phyloP scores from a whole-genome alignment of 1,140 invertebrate genomes.

The Tachypleus tridentatus region DNA sequence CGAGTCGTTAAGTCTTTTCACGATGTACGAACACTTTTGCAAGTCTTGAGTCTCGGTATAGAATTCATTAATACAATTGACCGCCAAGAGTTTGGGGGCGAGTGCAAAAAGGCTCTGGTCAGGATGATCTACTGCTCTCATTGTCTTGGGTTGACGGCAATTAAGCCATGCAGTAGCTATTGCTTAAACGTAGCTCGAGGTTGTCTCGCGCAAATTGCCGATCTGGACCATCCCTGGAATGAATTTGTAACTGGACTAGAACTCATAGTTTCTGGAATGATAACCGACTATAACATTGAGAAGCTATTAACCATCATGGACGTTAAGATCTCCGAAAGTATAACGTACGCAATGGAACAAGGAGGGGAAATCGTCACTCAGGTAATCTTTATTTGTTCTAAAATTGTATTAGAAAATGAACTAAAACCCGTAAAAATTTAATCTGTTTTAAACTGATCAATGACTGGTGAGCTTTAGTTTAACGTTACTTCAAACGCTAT shows the following conservation, averaged over 20 bases:
- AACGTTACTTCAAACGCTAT: no score
- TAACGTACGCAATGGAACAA: slow-evolving; percentile 77
- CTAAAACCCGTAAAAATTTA: no score
- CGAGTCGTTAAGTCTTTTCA: slow-evolving; percentile 58
- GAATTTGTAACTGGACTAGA: slow-evolving; percentile 64
- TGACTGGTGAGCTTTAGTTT: no score
- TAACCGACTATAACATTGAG: slow-evolving; percentile 55
- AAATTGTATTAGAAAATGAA: no score
- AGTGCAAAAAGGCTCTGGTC: slow-evolving; percentile 57
- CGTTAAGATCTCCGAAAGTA: slow-evolving; percentile 69
- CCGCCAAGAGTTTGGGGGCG: slow-evolving; percentile 40
- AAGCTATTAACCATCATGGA: slow-evolving; percentile 61
- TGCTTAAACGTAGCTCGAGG: slow-evolving; percentile 71
- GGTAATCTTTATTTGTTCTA: no score
- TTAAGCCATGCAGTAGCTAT: slow-evolving; percentile 64
- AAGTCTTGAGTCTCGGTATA: slow-evolving; percentile 42
- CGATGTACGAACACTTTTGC: slow-evolving; percentile 54
- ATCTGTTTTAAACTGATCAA: no score
- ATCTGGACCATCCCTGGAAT: slow-evolving; percentile 71
- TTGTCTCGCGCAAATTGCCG: slow-evolving; percentile 44
- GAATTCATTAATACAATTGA: slow-evolving; percentile 59
- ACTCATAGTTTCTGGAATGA: slow-evolving; percentile 52
- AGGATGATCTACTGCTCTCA: slow-evolving; percentile 65
- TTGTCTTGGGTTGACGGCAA: slow-evolving; percentile 51
- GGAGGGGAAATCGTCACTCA: slow-evolving; percentile 43